Conservation (phyloP, 35 echinoderm and acorn worm genomes). For the Apostichopus californicus region DNA sequence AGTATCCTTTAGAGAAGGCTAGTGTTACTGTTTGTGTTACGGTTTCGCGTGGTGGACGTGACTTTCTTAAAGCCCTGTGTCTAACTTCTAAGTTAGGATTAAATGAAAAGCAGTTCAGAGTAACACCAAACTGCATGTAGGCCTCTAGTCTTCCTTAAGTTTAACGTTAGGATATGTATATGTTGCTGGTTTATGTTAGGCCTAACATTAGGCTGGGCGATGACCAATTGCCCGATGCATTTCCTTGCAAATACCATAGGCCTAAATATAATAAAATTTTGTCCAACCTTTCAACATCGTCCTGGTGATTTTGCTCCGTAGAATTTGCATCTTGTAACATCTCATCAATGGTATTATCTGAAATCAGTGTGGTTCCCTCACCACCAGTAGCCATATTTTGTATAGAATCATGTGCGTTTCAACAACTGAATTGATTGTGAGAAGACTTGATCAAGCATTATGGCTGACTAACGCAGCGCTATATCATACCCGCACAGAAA, state of each 20-base stretch:
- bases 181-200: neutral
- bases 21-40: no score
- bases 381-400: slow-evolving; percentile 32
- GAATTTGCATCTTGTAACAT: neutral
- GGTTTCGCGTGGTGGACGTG: no score
- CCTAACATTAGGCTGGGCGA: slow-evolving; percentile 14
- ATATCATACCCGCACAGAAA: no score
- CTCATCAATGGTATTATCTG: neutral
- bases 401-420: slow-evolving; percentile 24
- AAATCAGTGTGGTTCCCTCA: neutral
- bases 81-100: no score
- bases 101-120: no score
- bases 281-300: slow-evolving; percentile 6
- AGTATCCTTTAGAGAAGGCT: no score
- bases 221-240: neutral
- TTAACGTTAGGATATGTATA: no score
- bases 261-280: neutral
- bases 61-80: no score
- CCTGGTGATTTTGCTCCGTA: neutral
- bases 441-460: neutral
- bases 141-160: no score
- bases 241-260: neutral
- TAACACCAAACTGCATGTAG: no score
- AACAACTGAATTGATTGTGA: neutral
- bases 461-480: no score